phyloP scores from a whole-genome alignment of 2,888 invertebrate species.

The Pyrrhosoma nymphula region DNA sequence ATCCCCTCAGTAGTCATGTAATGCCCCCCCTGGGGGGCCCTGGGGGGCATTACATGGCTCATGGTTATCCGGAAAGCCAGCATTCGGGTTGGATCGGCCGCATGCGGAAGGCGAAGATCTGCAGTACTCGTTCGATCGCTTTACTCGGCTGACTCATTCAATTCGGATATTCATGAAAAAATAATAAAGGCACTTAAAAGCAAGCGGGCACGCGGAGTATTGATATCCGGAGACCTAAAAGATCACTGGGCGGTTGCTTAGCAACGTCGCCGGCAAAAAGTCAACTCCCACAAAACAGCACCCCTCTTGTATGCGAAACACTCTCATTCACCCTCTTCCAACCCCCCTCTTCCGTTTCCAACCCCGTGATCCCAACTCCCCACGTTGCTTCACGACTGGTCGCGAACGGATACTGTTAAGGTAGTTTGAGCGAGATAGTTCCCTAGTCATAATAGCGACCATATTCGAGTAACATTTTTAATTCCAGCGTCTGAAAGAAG shows the following conservation, averaged over 20 bases:
- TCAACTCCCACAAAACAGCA: not conserved
- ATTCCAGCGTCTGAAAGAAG: too few relatives aligned
- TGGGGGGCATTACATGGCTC: too few relatives aligned
- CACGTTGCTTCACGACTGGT: not conserved
- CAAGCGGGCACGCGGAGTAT: slow-evolving; percentile 11
- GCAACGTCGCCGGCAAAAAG: not conserved
- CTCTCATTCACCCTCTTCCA: not conserved
- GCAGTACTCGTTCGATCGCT: not conserved
- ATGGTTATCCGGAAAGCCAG: too few relatives aligned
- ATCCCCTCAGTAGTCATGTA: too few relatives aligned
- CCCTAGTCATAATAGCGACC: too few relatives aligned
- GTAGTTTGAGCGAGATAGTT: too few relatives aligned
- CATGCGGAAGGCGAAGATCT: not conserved
- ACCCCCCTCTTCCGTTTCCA: not conserved
- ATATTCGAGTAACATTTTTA: too few relatives aligned
- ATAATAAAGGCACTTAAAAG: not conserved
- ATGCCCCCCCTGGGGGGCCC: too few relatives aligned
- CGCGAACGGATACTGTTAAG: not conserved
- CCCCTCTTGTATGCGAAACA: not conserved
- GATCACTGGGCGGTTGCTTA: slow-evolving; percentile 9
- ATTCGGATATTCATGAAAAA: not conserved
- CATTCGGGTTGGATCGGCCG: too few relatives aligned
- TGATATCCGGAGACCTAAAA: not conserved
- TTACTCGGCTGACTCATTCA: not conserved
- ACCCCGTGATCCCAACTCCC: not conserved